These are phyloP conservation scores for Crematogaster levior DNA, from an alignment of 2,888 invertebrate genomes.

Conservation along the genomic window DNA sequence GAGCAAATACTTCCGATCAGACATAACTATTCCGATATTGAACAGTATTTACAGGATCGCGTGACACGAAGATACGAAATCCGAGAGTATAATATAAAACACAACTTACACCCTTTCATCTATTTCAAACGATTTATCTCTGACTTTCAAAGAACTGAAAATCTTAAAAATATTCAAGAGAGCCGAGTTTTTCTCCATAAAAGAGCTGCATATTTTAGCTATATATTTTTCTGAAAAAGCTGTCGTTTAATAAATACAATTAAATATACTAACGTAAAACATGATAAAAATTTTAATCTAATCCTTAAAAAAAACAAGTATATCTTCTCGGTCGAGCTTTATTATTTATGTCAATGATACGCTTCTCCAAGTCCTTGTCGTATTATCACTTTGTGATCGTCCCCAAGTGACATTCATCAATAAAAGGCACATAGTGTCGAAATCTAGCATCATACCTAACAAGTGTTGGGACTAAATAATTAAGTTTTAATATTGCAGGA, in stretches of 20 bases:
- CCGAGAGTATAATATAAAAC: constrained; percentile 29
- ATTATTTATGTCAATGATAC: neutral
- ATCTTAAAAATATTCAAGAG: constrained; percentile 1
- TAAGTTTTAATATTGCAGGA: constrained; percentile 88
- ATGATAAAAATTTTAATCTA: neutral
- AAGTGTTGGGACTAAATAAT: constrained; percentile 42
- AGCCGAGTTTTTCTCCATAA: neutral
- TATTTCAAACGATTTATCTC: constrained; percentile 13
- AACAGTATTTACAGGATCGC: neutral
- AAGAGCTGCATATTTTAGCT: neutral
- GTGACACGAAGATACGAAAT: constrained; percentile 26
- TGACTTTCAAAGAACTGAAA: neutral
- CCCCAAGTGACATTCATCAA: neutral
- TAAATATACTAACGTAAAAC: neutral
- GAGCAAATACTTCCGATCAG: constrained; percentile 25
- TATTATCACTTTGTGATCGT: neutral
- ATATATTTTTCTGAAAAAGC: neutral
- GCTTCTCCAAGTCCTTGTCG: neutral
- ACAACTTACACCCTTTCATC: constrained; percentile 20
- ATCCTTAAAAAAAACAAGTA: neutral
- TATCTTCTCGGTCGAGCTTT: neutral
- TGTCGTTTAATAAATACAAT: neutral
- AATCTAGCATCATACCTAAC: neutral
- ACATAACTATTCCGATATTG: neutral
- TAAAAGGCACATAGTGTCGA: neutral